Evolutionary conservation across 2,797 vertebrate species (phyloP).

Genomic region (Peromyscus eremicus): DNA sequence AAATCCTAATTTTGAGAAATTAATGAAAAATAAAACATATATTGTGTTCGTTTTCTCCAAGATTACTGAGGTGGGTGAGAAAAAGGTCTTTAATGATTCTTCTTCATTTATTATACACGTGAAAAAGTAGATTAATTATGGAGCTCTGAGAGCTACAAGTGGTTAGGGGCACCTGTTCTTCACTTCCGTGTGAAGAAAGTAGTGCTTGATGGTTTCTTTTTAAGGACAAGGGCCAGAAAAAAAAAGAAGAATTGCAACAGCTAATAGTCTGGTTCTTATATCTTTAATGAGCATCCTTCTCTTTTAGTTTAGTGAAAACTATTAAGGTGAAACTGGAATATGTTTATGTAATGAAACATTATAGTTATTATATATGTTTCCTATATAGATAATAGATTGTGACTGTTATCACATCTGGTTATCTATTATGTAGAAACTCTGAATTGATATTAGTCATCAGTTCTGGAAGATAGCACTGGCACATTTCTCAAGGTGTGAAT

Average conservation of each 20-base stretch:
- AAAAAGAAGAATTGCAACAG: background rate
- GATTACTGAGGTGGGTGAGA: background rate
- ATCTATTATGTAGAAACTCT: no score
- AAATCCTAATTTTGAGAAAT: constrained; percentile 39
- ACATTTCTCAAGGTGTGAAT: background rate
- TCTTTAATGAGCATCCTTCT: background rate
- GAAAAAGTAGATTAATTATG: background rate
- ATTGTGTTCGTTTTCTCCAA: background rate
- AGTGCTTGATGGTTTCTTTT: background rate
- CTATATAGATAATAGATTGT: no score
- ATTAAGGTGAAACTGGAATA: constrained; percentile 15
- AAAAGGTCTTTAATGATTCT: background rate
- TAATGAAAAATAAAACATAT: background rate
- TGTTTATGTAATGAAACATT: background rate
- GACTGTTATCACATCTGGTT: no score
- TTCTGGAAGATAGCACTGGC: background rate
- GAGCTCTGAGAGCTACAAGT: background rate
- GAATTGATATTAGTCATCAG: no score
- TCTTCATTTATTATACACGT: background rate
- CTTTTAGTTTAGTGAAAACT: constrained; percentile 9
- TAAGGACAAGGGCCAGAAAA: constrained; percentile 1
- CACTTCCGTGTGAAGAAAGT: background rate
- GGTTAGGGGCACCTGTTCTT: background rate
- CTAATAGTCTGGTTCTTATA: background rate
- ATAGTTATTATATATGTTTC: no score